Evolutionary conservation across 2,797 vertebrate species (phyloP).

Genomic region (Varecia variegata): DNA sequence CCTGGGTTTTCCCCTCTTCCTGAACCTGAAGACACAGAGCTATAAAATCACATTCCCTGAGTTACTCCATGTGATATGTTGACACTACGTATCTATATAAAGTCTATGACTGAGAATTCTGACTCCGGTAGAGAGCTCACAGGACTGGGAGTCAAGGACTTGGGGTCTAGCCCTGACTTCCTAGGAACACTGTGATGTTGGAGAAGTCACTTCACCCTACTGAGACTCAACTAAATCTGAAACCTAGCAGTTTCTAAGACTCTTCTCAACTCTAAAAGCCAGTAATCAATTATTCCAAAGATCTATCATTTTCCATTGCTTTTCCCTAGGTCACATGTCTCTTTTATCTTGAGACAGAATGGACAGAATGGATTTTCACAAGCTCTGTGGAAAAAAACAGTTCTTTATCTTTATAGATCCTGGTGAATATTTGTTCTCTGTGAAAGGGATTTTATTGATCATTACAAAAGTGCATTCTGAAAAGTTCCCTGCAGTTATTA

Average conservation of each 20-base stretch:
- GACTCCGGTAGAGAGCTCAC: not conserved
- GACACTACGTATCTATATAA: accelerated
- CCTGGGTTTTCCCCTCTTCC: not conserved
- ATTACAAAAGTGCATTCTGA: slow-evolving; percentile 1
- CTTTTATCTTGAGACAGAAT: slow-evolving; percentile 50
- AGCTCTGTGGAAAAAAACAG: not conserved
- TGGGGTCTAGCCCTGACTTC: not conserved
- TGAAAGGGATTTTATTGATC: slow-evolving; percentile 47
- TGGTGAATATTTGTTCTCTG: slow-evolving; percentile 53
- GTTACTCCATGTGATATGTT: not conserved
- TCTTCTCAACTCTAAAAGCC: not conserved
- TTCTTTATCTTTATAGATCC: slow-evolving; percentile 35
- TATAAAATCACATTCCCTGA: not conserved
- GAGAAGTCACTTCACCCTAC: not conserved
- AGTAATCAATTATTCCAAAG: slow-evolving; percentile 39
- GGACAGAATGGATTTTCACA: slow-evolving; percentile 50
- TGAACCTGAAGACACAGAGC: accelerated
- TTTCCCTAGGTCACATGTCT: not conserved
- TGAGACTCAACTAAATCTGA: not conserved
- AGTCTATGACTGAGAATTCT: not conserved
- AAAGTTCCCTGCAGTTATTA: slow-evolving; percentile 1
- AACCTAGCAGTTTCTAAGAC: not conserved
- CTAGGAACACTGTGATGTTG: not conserved
- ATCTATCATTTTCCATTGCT: not conserved
- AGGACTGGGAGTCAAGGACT: not conserved